phyloP scores from a whole-genome alignment of 1,140 invertebrate genomes.

The Drosophila jambulina region DNA sequence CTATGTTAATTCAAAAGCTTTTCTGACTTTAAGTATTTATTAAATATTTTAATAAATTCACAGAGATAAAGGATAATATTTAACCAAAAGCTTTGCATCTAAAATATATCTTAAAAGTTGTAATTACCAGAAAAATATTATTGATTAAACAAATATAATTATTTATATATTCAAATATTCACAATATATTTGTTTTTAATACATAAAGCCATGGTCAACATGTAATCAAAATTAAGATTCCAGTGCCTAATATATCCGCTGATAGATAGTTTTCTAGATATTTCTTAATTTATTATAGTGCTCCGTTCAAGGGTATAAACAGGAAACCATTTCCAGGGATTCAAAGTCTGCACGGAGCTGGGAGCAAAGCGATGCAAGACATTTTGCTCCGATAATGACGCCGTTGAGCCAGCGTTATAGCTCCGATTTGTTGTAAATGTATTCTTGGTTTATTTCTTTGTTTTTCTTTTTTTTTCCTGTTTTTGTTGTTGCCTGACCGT shows the following conservation, averaged over 20 bases:
- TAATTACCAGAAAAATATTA: no score
- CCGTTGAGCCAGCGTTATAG: constrained; percentile 58
- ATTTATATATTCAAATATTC: background rate
- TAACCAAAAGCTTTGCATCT: background rate
- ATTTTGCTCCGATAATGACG: constrained; percentile 74
- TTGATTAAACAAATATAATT: no score
- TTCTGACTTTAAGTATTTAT: background rate
- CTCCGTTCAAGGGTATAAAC: constrained; percentile 16
- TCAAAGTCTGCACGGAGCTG: constrained; percentile 1
- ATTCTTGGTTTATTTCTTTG: constrained; percentile 14
- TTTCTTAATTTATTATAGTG: constrained; percentile 13
- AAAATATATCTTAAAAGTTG: no score
- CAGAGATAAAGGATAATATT: background rate
- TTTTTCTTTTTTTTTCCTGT: background rate
- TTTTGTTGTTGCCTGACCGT: constrained; percentile 48
- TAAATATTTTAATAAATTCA: background rate
- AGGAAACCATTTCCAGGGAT: constrained; percentile 28
- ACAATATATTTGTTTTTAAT: background rate
- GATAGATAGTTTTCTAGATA: constrained; percentile 1
- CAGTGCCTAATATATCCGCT: background rate
- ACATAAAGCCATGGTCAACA: background rate
- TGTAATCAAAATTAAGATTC: background rate
- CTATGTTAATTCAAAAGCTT: background rate
- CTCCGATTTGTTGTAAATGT: constrained; percentile 15
- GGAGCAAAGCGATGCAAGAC: constrained; percentile 53